Conservation (phyloP, 23 tunicate species). For the Styela clava region DNA sequence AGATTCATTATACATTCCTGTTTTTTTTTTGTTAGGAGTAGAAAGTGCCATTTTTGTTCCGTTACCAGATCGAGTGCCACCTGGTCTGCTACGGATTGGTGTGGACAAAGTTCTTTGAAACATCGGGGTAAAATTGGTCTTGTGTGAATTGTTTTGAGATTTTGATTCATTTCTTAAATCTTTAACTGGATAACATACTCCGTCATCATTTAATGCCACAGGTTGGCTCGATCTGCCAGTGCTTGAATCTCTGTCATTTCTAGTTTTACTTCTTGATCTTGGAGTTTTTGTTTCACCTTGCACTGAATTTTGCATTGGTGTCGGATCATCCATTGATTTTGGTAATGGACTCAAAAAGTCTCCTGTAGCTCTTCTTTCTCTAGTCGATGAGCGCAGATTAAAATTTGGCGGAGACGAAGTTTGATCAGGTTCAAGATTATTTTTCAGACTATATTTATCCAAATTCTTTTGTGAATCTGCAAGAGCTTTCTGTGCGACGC, state of each 20-base stretch:
- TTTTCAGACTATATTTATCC: neutral
- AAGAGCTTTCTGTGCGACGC: constrained; percentile 6
- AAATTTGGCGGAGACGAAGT: neutral
- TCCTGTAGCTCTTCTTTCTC: neutral
- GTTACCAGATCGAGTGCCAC: neutral
- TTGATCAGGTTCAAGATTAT: neutral
- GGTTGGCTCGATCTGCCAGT: neutral
- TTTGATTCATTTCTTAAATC: neutral
- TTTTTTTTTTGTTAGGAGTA: neutral
- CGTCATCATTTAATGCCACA: neutral
- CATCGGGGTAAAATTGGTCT: neutral
- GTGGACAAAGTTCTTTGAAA: constrained; percentile 33
- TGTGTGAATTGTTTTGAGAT: neutral
- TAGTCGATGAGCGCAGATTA: constrained; percentile 5
- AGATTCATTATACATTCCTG: constrained; percentile 20
- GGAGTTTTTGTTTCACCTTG: constrained; percentile 9
- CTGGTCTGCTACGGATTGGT: neutral
- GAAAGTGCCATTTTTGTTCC: neutral
- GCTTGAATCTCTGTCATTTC: neutral
- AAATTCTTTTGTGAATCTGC: neutral
- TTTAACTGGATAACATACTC: neutral
- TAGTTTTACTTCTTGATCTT: neutral
- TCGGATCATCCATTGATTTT: neutral
- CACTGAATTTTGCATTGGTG: neutral
- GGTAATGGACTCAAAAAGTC: no score